Evolutionary conservation across 2,888 invertebrate species (phyloP), one percentile per base, ranked within the genome.

Genomic region (Penaeus monodon): DNA sequence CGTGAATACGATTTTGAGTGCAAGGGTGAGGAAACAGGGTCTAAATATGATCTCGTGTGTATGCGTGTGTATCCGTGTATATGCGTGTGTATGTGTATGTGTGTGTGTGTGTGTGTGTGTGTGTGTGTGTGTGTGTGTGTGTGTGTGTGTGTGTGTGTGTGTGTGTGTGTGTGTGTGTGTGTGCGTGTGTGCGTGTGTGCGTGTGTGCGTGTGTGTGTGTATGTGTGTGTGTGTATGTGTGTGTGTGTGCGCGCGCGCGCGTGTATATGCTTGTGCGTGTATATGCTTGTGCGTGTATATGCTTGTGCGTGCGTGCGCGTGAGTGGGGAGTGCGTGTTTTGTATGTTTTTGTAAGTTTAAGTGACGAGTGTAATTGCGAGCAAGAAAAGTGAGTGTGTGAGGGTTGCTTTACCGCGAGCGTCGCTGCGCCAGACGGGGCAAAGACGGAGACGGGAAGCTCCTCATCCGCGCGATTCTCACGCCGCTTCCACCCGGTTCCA

Each of bases 91-190:
- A 64, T 78, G 29, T 63, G 78, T 57, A 64, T 57, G 64, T 57
- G 78, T 78, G 78, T 78, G 27, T 57, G 79, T 79, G 79, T 79
- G 29, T 79, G 79, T 63, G 79, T 79, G 29, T 79, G 64, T 64
- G 73, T 73, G 17, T 79, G 79, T 64, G 79, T 79, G 33, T 79
- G 63, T 79, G 64, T 79, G 65, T 79, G 79, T 79, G 64, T 79
- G 65, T 79, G 27, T 79, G 79, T 79, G 64, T 33, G 65, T 64
- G 65, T 65, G 57, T 17, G 57, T 0, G 57, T 57, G 57, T 57
- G 57, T 14, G 57, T 17, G 57, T 17, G 57, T 17, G 57, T 79
- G 64, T 79, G 65, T 79, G 27, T 79, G 79, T 79, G 64, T 33
- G 65, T 64, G 65, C 63, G 63, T 3, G 78, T 24, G 76, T 49